Percentiles rank a stretch among this genome's conserved stretches.
Evolutionary conservation across 2,797 vertebrate species (phyloP).

Genomic region (Fistularia commersonii): DNA sequence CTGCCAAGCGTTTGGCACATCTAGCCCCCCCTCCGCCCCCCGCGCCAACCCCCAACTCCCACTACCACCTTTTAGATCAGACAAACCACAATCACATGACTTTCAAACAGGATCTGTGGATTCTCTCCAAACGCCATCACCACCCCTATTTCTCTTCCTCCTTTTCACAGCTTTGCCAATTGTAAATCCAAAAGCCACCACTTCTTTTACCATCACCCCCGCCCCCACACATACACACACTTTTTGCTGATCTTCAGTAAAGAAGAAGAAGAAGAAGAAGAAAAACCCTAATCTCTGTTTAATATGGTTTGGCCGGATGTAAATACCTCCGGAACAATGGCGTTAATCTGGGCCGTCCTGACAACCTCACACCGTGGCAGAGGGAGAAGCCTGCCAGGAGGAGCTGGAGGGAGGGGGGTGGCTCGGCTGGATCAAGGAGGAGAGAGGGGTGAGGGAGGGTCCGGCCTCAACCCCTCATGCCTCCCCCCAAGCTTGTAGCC

Average conservation of each 20-base stretch:
- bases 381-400: constrained; percentile 49
- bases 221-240: not conserved
- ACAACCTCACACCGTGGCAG: constrained; percentile 65
- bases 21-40: constrained; percentile 35
- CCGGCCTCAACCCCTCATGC: too few relatives aligned
- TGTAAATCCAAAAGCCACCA: constrained; percentile 63
- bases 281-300: constrained; percentile 81
- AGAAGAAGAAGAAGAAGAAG: too few relatives aligned
- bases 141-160: constrained; percentile 69
- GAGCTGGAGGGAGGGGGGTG: constrained; percentile 42
- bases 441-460: constrained; percentile 34
- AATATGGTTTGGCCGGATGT: constrained; percentile 84
- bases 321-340: constrained; percentile 81
- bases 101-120: constrained; percentile 65
- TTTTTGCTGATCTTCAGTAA: constrained; percentile 39
- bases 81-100: constrained; percentile 72
- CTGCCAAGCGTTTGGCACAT: constrained; percentile 60
- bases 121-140: constrained; percentile 3
- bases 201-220: constrained; percentile 18
- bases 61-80: too few relatives aligned
- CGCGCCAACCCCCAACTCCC: too few relatives aligned
- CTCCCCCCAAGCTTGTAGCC: constrained; percentile 62
- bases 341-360: constrained; percentile 79
- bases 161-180: constrained; percentile 71
- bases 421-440: constrained; percentile 45